Evolutionary conservation across 2,888 invertebrate genomes (phyloP).

Genomic region (Cistogaster globosa): DNA sequence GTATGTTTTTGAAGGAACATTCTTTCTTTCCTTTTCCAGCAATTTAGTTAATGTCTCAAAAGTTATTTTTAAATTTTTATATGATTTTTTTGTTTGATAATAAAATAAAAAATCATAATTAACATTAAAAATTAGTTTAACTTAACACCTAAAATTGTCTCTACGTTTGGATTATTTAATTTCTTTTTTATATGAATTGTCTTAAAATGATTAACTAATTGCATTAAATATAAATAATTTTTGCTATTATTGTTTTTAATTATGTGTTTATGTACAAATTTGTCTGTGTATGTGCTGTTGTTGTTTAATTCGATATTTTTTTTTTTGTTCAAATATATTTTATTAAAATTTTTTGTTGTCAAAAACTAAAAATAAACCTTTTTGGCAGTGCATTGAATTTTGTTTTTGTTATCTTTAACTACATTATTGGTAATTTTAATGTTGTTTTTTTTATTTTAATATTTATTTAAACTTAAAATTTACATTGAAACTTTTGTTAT

Average conservation of each 20-base stretch:
- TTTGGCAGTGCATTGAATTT: constrained; percentile 81
- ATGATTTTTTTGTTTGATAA: not conserved
- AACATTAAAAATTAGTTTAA: not conserved
- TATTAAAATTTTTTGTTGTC: constrained; percentile 73
- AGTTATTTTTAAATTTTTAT: not conserved
- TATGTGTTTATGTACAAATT: constrained; percentile 51
- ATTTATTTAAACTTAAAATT: constrained; percentile 33
- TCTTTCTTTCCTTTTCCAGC: not conserved
- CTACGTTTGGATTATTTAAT: not conserved
- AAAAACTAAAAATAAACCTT: constrained; percentile 77
- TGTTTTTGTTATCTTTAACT: constrained; percentile 45
- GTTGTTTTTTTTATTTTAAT: constrained; percentile 30
- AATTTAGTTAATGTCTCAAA: not conserved
- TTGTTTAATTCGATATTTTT: constrained; percentile 37
- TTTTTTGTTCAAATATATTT: constrained; percentile 22
- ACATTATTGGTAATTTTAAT: constrained; percentile 48
- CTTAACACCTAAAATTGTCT: constrained; percentile 7
- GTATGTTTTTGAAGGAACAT: too few relatives aligned
- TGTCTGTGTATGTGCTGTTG: constrained; percentile 29
- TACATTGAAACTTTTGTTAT: constrained; percentile 28
- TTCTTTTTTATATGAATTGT: constrained; percentile 48
- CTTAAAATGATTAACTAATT: constrained; percentile 36
- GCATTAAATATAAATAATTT: constrained; percentile 40
- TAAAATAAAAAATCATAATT: too few relatives aligned
- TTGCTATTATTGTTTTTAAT: constrained; percentile 54